A percentile compares a stretch with the other conserved stretches of the same genome.
Conservation (phyloP, 2,113 vertebrate species). For the Atlantisia rogersi region DNA sequence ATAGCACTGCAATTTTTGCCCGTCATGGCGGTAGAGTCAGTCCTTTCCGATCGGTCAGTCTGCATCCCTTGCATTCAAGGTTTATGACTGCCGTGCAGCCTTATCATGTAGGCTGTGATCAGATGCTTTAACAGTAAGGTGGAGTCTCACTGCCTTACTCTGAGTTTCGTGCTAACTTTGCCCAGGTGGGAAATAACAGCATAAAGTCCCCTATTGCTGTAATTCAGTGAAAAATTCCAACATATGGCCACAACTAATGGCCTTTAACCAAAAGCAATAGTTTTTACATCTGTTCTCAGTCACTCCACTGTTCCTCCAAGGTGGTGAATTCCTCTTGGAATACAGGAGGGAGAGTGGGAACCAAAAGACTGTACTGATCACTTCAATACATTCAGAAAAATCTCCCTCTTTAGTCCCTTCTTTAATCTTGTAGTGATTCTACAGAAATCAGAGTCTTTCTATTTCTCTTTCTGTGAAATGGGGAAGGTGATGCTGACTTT, state of each 20-base stretch:
- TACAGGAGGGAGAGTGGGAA: neutral
- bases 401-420: neutral
- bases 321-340: neutral
- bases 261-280: neutral
- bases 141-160: neutral
- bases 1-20: neutral
- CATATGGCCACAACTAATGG: neutral
- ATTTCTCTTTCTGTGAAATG: neutral
- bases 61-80: neutral
- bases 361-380: neutral
- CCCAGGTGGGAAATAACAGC: neutral
- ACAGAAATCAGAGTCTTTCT: neutral
- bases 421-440: neutral
- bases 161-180: neutral
- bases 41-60: neutral
- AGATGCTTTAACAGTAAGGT: neutral
- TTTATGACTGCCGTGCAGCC: neutral
- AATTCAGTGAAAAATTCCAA: neutral
- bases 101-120: neutral
- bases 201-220: neutral
- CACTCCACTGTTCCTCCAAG: neutral
- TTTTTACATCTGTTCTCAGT: neutral
- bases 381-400: neutral
- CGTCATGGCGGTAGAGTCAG: neutral
- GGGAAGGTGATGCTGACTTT: neutral